phyloP scores from a whole-genome alignment of 2,888 invertebrate genomes.

The Chouioia cunea region DNA sequence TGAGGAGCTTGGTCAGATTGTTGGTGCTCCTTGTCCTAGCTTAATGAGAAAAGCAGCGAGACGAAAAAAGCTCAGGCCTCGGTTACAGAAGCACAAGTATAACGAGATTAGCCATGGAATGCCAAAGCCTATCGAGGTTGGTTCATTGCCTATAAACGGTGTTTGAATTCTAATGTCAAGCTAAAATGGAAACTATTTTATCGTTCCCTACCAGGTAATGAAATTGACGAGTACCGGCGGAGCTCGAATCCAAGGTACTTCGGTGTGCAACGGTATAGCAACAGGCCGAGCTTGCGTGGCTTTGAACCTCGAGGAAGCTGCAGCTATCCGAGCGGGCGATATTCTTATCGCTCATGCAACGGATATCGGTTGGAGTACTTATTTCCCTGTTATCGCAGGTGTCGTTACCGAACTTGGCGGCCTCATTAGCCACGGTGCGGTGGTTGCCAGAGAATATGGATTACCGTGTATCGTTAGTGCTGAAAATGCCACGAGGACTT shows the following conservation, averaged over 20 bases:
- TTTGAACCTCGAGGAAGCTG: constrained; percentile 75
- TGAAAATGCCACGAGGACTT: constrained; percentile 75
- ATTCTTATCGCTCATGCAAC: constrained; percentile 82
- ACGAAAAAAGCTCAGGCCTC: constrained; percentile 74
- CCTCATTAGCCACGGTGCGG: constrained; percentile 86
- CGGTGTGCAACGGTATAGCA: constrained; percentile 79
- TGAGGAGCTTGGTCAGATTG: constrained; percentile 74
- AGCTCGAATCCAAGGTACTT: constrained; percentile 72
- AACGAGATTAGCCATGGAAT: constrained; percentile 73
- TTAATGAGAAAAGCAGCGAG: constrained; percentile 72
- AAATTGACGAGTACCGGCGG: background rate
- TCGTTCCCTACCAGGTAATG: too few species aligned
- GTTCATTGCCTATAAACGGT: background rate
- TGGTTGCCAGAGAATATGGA: constrained; percentile 86
- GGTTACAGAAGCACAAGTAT: constrained; percentile 75
- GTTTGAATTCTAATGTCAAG: too few species aligned
- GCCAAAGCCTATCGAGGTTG: constrained; percentile 62
- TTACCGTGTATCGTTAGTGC: constrained; percentile 87
- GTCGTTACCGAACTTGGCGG: constrained; percentile 88
- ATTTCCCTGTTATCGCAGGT: constrained; percentile 83
- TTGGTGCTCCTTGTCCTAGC: constrained; percentile 61
- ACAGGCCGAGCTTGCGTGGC: constrained; percentile 81
- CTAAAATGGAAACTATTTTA: too few species aligned
- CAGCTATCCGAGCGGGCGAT: constrained; percentile 71
- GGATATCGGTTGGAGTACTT: constrained; percentile 89